These are phyloP conservation scores for Sceloporus undulatus DNA, from an alignment of 2,113 vertebrate species.

Conservation along the genomic window DNA sequence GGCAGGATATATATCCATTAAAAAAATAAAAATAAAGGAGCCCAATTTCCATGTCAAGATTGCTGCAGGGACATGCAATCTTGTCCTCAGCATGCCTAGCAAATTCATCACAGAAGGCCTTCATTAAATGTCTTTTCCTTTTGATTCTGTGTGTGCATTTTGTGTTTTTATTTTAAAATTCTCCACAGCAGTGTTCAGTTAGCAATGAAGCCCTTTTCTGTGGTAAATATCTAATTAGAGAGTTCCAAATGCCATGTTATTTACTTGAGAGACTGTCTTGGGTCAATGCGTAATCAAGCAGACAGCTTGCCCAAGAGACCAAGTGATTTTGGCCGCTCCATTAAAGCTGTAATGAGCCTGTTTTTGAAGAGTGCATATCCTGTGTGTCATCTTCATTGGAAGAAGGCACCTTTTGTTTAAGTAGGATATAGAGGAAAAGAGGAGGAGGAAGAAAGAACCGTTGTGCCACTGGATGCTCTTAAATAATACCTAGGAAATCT, in stretches of 20 bases:
- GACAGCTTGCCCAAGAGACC: constrained; percentile 56
- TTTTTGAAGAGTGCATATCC: constrained; percentile 13
- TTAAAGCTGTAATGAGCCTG: constrained; percentile 63
- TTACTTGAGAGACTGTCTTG: constrained; percentile 64
- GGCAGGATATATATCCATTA: too few relatives aligned
- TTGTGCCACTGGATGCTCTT: neutral
- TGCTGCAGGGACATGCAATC: too few relatives aligned
- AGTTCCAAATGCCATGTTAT: constrained; percentile 60
- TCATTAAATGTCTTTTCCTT: neutral
- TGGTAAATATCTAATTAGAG: constrained; percentile 68
- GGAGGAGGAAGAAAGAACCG: neutral
- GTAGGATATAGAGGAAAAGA: neutral
- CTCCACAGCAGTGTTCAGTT: neutral
- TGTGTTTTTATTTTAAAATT: constrained; percentile 13
- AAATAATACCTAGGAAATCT: neutral
- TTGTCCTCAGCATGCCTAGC: too few relatives aligned
- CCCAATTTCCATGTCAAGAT: too few relatives aligned
- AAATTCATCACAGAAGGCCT: too few relatives aligned
- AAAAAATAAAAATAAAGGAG: too few relatives aligned
- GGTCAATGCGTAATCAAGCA: constrained; percentile 56
- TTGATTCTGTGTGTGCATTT: neutral
- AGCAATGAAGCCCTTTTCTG: constrained; percentile 41
- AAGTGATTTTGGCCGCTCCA: constrained; percentile 41
- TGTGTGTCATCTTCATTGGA: neutral
- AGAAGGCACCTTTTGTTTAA: neutral